These are phyloP conservation scores for Podilymbus podiceps DNA, from an alignment of 2,113 vertebrate species.

Conservation along the genomic window DNA sequence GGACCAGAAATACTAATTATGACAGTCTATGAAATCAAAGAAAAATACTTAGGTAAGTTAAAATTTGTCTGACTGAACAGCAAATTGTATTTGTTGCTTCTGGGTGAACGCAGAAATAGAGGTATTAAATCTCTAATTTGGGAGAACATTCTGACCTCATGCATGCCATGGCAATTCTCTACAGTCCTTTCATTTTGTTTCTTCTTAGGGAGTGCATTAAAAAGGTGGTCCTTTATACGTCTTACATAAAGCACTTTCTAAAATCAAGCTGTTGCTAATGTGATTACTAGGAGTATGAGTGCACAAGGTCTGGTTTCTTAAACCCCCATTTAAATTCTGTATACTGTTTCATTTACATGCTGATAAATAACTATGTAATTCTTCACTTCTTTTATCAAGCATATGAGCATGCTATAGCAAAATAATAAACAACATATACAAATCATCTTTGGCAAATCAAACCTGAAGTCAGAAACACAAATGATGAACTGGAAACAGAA, in stretches of 20 bases:
- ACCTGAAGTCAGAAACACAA: not conserved
- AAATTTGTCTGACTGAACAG: not conserved
- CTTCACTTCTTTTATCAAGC: not conserved
- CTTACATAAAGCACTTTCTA: not conserved
- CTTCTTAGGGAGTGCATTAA: not conserved
- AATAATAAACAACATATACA: not conserved
- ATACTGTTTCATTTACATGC: slow-evolving; percentile 7
- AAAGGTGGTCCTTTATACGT: not conserved
- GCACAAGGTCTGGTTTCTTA: not conserved
- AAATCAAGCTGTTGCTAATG: slow-evolving; percentile 11
- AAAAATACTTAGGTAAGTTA: not conserved
- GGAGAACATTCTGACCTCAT: not conserved
- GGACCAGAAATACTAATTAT: not conserved
- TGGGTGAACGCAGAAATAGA: not conserved
- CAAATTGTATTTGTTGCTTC: not conserved
- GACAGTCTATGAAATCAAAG: not conserved
- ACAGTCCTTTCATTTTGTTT: not conserved
- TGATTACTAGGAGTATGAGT: not conserved
- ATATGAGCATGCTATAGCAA: not conserved
- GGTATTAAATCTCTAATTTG: not conserved
- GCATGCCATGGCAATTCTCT: not conserved
- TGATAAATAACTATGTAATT: slow-evolving; percentile 1
- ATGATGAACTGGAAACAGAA: not conserved
- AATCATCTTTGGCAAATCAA: not conserved
- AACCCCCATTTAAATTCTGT: not conserved